phyloP scores from a whole-genome alignment of 2,888 invertebrate species.

The Apamea monoglypha region DNA sequence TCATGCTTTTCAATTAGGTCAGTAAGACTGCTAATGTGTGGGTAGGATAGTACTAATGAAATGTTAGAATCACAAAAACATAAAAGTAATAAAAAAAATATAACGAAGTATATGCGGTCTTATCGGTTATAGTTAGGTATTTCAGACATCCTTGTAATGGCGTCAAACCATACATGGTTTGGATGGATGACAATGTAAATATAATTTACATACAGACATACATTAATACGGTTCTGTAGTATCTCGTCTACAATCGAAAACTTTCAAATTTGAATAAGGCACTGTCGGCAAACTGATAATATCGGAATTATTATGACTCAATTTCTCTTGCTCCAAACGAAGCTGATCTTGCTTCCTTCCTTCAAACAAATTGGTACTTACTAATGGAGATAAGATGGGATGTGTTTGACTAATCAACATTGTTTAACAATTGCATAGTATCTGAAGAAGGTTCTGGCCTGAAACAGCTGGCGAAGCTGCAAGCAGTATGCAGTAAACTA shows the following conservation, averaged over 20 bases:
- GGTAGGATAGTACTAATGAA: constrained; percentile 16
- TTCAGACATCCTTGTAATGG: constrained; percentile 26
- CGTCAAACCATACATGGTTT: constrained; percentile 36
- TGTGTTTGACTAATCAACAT: neutral
- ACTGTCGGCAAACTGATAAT: neutral
- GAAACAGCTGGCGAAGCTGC: neutral
- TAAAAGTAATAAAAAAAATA: neutral
- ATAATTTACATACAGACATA: constrained; percentile 44
- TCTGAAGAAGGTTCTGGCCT: neutral
- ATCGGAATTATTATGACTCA: neutral
- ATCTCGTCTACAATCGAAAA: constrained; percentile 9
- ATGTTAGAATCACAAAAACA: neutral
- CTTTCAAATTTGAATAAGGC: constrained; percentile 33
- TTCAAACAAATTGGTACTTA: neutral
- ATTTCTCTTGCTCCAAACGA: constrained; percentile 14
- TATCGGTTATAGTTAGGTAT: neutral
- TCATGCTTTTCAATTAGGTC: constrained; percentile 39
- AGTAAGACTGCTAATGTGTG: constrained; percentile 28
- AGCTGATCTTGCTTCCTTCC: neutral
- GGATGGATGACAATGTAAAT: constrained; percentile 43
- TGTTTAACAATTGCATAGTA: neutral
- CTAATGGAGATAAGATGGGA: neutral
- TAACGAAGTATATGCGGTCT: neutral
- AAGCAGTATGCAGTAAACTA: neutral
- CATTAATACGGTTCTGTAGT: constrained; percentile 24